phyloP scores from a whole-genome alignment of 92 coral and sea anemone species.

The Virgularia gustaviana region DNA sequence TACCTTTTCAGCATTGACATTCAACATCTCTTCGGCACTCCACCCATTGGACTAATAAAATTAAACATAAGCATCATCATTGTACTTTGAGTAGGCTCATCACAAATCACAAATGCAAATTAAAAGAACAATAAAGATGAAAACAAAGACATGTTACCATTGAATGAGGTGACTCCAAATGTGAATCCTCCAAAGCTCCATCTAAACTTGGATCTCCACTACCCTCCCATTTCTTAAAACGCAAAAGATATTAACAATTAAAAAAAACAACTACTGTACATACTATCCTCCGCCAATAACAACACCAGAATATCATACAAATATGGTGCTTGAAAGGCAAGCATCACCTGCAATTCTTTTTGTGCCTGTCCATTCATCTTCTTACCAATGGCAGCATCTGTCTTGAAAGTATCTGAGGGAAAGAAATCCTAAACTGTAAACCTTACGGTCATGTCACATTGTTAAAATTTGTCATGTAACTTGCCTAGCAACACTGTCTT shows the following conservation, averaged over 20 bases:
- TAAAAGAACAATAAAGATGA: too few species aligned
- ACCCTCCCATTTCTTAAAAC: conserved; percentile 28
- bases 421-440: background rate
- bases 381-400: conserved; percentile 16
- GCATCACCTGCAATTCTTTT: conserved; percentile 16
- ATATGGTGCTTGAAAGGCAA: background rate
- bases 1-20: conserved; percentile 19
- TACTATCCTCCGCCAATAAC: too few species aligned
- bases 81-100: too few species aligned
- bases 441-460: background rate
- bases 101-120: background rate
- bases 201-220: background rate
- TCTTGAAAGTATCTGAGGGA: conserved; percentile 22
- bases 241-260: background rate
- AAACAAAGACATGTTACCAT: background rate
- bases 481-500: too few species aligned
- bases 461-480: background rate
- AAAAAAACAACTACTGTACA: too few species aligned
- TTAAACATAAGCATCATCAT: too few species aligned
- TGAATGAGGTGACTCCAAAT: background rate
- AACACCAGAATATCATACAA: too few species aligned
- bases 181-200: background rate
- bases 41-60: conserved; percentile 15
- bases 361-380: conserved; percentile 23
- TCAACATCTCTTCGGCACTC: conserved; percentile 34